Evolutionary conservation across 2,113 vertebrate genomes (phyloP).

Genomic region (Numenius arquata): DNA sequence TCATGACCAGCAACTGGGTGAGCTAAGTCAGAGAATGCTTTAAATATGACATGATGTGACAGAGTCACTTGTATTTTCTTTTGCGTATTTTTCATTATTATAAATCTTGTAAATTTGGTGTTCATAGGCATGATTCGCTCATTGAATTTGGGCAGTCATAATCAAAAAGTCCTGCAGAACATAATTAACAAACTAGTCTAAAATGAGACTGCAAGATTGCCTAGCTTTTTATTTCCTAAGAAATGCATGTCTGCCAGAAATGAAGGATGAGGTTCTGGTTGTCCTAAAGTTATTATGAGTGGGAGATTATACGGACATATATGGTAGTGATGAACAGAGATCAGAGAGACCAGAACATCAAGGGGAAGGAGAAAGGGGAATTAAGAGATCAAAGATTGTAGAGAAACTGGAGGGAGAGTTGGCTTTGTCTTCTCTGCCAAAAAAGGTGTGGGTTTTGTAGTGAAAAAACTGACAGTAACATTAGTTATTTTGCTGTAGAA

Average conservation of each 20-base stretch:
- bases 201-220: neutral
- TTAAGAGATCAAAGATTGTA: constrained; percentile 37
- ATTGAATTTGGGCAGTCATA: neutral
- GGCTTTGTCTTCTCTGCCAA: constrained; percentile 48
- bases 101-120: neutral
- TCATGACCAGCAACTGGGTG: neutral
- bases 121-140: neutral
- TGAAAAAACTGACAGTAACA: neutral
- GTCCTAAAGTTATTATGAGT: neutral
- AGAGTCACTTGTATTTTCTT: neutral
- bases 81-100: neutral
- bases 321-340: constrained; percentile 11
- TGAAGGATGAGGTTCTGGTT: neutral
- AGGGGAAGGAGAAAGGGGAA: constrained; percentile 40
- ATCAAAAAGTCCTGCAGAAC: neutral
- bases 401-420: constrained; percentile 31
- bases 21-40: neutral
- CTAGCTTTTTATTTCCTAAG: neutral
- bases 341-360: constrained; percentile 26
- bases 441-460: neutral
- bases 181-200: neutral
- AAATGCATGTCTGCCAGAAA: neutral
- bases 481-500: neutral
- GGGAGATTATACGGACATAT: neutral
- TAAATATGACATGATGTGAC: neutral